Percentiles rank a stretch among this genome's conserved stretches.
These are phyloP conservation scores for Odontomyia ornata DNA, from an alignment of 2,888 invertebrate species.

Conservation along the genomic window DNA sequence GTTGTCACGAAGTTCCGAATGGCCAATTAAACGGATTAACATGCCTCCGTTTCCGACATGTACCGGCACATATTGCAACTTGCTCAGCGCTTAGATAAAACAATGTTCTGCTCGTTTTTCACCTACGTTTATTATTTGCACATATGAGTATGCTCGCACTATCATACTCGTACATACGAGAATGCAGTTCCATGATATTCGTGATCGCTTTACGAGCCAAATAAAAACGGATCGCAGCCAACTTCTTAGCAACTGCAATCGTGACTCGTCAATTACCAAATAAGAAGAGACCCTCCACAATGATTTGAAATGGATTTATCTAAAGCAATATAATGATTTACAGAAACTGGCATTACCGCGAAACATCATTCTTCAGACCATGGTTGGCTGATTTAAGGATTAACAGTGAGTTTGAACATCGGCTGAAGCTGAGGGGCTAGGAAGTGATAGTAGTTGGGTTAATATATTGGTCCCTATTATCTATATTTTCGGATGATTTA, in stretches of 20 bases:
- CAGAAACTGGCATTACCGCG: not conserved
- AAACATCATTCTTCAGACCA: no score
- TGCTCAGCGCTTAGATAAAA: no score
- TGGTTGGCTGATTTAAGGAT: no score
- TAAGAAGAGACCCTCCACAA: conserved; percentile 27
- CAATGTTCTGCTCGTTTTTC: not conserved
- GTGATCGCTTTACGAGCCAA: not conserved
- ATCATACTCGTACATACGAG: no score
- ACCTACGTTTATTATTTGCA: no score
- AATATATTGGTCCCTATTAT: no score
- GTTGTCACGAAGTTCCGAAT: conserved; percentile 29
- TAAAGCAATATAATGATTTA: conserved; percentile 10
- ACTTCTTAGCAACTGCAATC: conserved; percentile 11
- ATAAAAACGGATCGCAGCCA: conserved; percentile 23
- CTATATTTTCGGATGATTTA: no score
- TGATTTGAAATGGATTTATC: conserved; percentile 4
- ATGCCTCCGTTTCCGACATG: not conserved
- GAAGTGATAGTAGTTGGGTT: not conserved
- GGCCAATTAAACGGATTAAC: conserved; percentile 33
- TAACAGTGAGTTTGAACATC: no score
- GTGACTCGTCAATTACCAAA: conserved; percentile 40
- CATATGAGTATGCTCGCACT: no score
- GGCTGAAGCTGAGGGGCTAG: not conserved
- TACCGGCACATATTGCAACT: not conserved
- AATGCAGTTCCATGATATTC: not conserved